Evolutionary conservation across 1,140 invertebrate species (phyloP).

Genomic region (Penaeus japonicus): DNA sequence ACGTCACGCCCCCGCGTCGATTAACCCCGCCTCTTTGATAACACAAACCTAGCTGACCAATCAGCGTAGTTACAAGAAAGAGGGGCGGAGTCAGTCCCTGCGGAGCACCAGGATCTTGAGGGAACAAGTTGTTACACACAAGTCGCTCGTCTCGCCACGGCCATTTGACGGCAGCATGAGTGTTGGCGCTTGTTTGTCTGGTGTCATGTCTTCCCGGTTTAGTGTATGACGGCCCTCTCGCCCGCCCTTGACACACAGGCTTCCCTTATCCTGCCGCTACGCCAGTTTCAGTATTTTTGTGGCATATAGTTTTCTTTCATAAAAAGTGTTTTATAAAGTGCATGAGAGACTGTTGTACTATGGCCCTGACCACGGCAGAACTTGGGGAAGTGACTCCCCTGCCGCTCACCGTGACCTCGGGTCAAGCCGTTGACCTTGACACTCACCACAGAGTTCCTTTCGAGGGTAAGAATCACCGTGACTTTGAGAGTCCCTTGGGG

Average conservation of each 20-base stretch:
- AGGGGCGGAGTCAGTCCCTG: background rate
- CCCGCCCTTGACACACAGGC: too few relatives aligned
- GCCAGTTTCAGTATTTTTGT: background rate
- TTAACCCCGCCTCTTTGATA: conserved; percentile 33
- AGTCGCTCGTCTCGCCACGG: conserved; percentile 10
- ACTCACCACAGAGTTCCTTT: conserved; percentile 24
- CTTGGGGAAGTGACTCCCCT: conserved; percentile 7
- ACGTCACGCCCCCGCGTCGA: conserved; percentile 47
- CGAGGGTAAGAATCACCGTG: conserved; percentile 31
- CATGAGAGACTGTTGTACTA: background rate
- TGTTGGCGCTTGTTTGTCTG: background rate
- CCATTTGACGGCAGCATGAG: conserved; percentile 37
- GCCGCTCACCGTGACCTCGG: conserved; percentile 15
- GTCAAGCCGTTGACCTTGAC: conserved; percentile 30
- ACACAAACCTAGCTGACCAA: conserved; percentile 23
- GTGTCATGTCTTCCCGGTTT: conserved; percentile 36
- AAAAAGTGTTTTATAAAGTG: background rate
- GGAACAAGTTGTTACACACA: conserved; percentile 44
- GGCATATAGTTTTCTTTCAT: background rate
- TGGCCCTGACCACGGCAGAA: conserved; percentile 49
- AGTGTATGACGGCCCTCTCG: conserved; percentile 12
- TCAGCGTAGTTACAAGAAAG: background rate
- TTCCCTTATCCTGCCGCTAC: background rate
- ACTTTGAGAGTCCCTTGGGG: conserved; percentile 35
- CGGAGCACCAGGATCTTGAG: conserved; percentile 11